phyloP scores from a whole-genome alignment of 2,113 vertebrate genomes.

The Pelecanoides urinatrix region DNA sequence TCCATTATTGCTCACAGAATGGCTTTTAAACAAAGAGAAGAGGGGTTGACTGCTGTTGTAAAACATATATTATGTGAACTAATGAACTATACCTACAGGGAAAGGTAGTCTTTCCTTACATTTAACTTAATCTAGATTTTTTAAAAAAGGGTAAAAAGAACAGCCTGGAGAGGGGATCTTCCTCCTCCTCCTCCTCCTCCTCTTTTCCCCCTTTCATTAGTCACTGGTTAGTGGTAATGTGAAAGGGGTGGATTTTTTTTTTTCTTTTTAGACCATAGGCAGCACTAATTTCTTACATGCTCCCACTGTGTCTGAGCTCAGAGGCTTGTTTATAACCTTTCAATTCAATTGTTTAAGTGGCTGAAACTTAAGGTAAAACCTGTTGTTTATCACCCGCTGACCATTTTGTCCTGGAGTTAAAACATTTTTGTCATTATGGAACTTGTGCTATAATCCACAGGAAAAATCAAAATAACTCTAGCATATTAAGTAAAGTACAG shows the following conservation, averaged over 20 bases:
- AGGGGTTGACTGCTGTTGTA: background rate
- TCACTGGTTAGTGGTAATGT: background rate
- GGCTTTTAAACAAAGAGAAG: conserved; percentile 40
- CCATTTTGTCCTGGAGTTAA: background rate
- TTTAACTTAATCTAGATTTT: background rate
- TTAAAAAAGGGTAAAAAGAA: background rate
- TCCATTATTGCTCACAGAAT: background rate
- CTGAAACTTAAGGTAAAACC: background rate
- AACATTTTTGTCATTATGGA: background rate
- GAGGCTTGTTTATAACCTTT: background rate
- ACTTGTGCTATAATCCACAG: background rate
- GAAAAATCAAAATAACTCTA: background rate
- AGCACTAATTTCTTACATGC: background rate
- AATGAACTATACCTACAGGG: background rate
- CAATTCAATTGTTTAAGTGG: background rate
- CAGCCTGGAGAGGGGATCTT: background rate
- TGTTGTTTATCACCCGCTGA: background rate
- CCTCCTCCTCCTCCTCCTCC: background rate
- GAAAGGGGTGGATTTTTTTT: background rate
- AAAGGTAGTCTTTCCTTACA: background rate
- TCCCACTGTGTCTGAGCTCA: background rate
- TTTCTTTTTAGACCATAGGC: background rate
- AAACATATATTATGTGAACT: background rate
- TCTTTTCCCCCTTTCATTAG: background rate
- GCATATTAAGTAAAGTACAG: background rate